A percentile compares a stretch with the other conserved stretches of the same genome.
These are phyloP conservation scores for Nomada fabriciana DNA, from an alignment of 2,888 invertebrate genomes.

Conservation along the genomic window DNA sequence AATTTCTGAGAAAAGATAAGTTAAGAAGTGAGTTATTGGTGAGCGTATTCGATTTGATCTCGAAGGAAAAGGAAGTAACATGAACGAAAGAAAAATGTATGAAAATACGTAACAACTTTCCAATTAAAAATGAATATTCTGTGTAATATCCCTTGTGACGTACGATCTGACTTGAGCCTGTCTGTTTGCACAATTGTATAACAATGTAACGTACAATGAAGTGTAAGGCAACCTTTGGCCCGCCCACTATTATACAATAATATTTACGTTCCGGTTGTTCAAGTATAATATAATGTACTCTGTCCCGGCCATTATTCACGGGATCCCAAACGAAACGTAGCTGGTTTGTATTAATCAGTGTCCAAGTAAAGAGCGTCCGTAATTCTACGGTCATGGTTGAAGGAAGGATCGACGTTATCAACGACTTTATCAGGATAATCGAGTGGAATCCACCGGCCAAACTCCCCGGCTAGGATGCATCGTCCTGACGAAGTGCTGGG, in stretches of 20 bases:
- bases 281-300: slow-evolving; percentile 14
- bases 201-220: too few species aligned
- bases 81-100: background rate
- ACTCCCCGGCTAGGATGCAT: slow-evolving; percentile 38
- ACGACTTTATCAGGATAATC: slow-evolving; percentile 74
- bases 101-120: background rate
- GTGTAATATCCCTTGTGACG: too few species aligned
- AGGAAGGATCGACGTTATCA: slow-evolving; percentile 66
- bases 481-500: slow-evolving; percentile 62
- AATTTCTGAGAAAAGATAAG: too few species aligned
- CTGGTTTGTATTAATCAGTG: slow-evolving; percentile 65
- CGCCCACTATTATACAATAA: slow-evolving; percentile 37
- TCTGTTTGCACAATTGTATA: too few species aligned
- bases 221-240: too few species aligned
- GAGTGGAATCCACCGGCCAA: slow-evolving; percentile 63
- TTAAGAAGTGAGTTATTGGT: background rate
- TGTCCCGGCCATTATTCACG: slow-evolving; percentile 52
- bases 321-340: slow-evolving; percentile 25
- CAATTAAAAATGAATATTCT: too few species aligned
- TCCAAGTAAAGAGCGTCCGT: slow-evolving; percentile 46
- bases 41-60: background rate
- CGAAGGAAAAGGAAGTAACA: background rate
- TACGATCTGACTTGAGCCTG: too few species aligned
- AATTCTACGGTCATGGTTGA: slow-evolving; percentile 25
- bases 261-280: slow-evolving; percentile 36